Evolutionary conservation across 2,797 vertebrate species (phyloP), one percentile per base, ranked within the genome.

Genomic region (Acestrorhynchus altus): DNA sequence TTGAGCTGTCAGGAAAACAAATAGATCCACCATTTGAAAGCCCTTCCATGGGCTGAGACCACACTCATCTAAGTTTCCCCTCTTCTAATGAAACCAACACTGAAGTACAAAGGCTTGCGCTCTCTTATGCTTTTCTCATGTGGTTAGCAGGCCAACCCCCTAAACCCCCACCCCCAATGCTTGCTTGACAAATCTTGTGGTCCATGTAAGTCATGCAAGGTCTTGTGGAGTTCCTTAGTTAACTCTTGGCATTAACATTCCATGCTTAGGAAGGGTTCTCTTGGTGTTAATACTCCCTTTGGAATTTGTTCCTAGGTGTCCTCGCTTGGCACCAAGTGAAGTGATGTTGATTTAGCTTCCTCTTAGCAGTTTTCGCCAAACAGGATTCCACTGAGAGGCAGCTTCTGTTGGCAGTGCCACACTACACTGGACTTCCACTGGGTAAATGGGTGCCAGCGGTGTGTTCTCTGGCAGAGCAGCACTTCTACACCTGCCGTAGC

Each of bases 1-100:
- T 20, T 0, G 83, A 88, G 81, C 87, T 88, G 87, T 89, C 89
- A 88, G 87, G 80, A 90, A 92, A 92, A 88, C 88, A 90, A 90
- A 90, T 82, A 88, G 76, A 70, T 88, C 84, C 83, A 78, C 83
- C 84, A 83, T 65, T 78, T 69, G 70, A 83, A 85, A 84, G 81
- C 80, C 83, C 42, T 20, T 73, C 12, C 61, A 44, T 82, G 86
- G 52, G 81, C 80, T 52, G 54, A 87, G 89, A 90, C 88, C 86
- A 86, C 90, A 87, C 88, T 90, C 80, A 22, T 87, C 74, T 79
- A 79, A 31, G 59, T 66, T 79, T 72, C 74, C 83, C 24, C 39
- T n/a, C 54, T 83, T 85, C 35, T 49, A 52, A 57, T 20, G 26
- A 61, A 64, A 66, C 47, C 90, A 83, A 28, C 87, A 81, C 77